Evolutionary conservation across 1,140 invertebrate genomes (phyloP).

Genomic region (Portunus trituberculatus): DNA sequence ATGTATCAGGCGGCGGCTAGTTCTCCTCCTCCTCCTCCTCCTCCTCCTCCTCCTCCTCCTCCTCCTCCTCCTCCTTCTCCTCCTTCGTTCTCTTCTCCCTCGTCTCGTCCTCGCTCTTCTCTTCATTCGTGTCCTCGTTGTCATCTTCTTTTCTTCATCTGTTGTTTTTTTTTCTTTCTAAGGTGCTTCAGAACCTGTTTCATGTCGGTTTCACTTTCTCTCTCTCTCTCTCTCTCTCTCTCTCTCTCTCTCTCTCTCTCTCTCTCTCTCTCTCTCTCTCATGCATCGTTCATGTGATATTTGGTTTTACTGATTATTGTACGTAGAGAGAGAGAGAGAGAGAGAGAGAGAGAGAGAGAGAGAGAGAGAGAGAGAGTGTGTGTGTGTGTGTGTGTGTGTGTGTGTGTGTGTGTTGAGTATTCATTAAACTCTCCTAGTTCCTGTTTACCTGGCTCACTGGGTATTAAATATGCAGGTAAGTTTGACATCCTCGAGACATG

Average conservation of each 20-base stretch:
- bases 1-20: slow-evolving; percentile 46
- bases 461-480: too few relatives aligned
- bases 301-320: too few relatives aligned
- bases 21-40: not conserved
- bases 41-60: not conserved
- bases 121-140: not conserved
- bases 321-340: too few relatives aligned
- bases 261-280: too few relatives aligned
- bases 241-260: too few relatives aligned
- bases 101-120: not conserved
- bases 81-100: not conserved
- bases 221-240: too few relatives aligned
- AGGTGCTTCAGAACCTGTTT: not conserved
- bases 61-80: not conserved
- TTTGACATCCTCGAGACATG: too few relatives aligned
- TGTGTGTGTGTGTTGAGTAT: not conserved
- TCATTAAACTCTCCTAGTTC: too few relatives aligned
- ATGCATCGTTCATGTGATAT: too few relatives aligned
- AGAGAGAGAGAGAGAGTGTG: not conserved
- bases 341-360: too few relatives aligned
- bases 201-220: not conserved
- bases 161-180: not conserved
- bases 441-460: too few relatives aligned
- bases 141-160: not conserved
- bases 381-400: slow-evolving; percentile 43